Evolutionary conservation across 1,140 invertebrate species (phyloP).

Genomic region (Ooceraea biroi): DNA sequence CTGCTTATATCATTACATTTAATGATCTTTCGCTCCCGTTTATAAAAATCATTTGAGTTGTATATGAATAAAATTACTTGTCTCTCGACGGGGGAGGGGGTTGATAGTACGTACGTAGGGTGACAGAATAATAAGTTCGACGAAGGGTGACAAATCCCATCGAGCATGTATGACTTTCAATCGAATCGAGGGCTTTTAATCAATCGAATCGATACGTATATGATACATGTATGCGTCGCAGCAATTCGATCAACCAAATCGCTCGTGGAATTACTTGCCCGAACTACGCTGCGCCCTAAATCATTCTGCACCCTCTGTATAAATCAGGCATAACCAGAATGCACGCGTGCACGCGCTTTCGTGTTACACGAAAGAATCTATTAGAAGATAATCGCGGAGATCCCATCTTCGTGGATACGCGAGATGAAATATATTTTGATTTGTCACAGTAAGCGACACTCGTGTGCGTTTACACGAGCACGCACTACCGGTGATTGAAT

Average conservation of each 20-base stretch:
- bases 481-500: constrained; percentile 79
- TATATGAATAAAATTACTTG: constrained; percentile 65
- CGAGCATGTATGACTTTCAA: constrained; percentile 76
- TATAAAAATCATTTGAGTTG: constrained; percentile 21
- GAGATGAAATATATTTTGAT: constrained; percentile 79
- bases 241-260: constrained; percentile 82
- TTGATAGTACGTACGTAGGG: constrained; percentile 18
- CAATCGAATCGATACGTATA: constrained; percentile 78
- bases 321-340: constrained; percentile 57
- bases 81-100: constrained; percentile 27
- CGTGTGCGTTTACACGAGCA: constrained; percentile 67
- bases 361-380: constrained; percentile 72
- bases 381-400: constrained; percentile 71
- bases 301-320: constrained; percentile 58
- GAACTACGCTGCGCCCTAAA: constrained; percentile 58
- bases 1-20: constrained; percentile 29
- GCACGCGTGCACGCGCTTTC: constrained; percentile 52
- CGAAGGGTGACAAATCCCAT: constrained; percentile 54
- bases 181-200: constrained; percentile 77
- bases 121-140: constrained; percentile 63
- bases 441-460: constrained; percentile 74
- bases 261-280: constrained; percentile 75
- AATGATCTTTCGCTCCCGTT: constrained; percentile 5
- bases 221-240: constrained; percentile 67
- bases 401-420: constrained; percentile 69